Evolutionary conservation across 1,140 invertebrate species (phyloP).

Genomic region (Nixonia krombeini): DNA sequence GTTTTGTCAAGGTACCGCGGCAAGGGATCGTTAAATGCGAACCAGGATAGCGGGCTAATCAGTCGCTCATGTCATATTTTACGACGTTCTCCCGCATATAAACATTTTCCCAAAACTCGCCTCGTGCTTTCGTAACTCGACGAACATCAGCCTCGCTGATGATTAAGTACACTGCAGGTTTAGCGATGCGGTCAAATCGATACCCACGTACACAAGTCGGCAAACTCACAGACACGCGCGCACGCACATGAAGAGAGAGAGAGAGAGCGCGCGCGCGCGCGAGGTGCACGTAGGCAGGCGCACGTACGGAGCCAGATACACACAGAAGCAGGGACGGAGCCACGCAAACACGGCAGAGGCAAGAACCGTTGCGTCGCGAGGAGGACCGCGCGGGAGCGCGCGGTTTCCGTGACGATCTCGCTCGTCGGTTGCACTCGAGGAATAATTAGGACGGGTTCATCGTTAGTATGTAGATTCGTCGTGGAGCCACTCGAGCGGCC

Average conservation of each 20-base stretch:
- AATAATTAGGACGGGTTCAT: conserved; percentile 59
- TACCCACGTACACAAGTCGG: not conserved
- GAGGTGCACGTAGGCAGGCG: no score
- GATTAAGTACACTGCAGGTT: not conserved
- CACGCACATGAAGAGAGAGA: no score
- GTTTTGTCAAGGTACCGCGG: no score
- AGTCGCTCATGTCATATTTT: no score
- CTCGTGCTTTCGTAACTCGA: not conserved
- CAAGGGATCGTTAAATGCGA: no score
- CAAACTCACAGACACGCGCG: not conserved
- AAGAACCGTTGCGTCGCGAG: conserved; percentile 12
- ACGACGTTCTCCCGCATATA: no score
- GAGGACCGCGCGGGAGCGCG: no score
- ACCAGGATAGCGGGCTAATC: no score
- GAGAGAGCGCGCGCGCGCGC: no score
- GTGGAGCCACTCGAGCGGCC: conserved; percentile 36
- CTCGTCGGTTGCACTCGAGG: conserved; percentile 46
- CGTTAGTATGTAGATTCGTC: conserved; percentile 58
- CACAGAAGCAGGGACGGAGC: no score
- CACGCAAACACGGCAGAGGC: not conserved
- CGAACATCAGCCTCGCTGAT: not conserved
- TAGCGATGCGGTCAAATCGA: not conserved
- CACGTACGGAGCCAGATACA: no score
- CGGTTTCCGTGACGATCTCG: conserved; percentile 36
- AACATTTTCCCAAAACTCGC: no score